Conservation (phyloP, 1,140 invertebrate species). For the Glomeris maerens region DNA sequence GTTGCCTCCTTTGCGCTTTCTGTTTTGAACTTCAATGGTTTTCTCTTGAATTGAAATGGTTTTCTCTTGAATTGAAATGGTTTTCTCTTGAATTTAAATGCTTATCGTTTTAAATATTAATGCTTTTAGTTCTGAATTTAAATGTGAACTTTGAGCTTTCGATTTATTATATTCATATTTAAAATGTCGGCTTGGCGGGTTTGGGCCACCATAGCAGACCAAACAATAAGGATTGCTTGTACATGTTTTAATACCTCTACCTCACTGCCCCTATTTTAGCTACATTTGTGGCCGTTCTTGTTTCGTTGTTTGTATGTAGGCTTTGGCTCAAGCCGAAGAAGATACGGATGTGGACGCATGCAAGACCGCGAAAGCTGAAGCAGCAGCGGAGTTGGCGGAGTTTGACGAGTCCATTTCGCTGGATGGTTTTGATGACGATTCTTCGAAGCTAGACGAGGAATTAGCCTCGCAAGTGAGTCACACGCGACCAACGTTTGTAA, state of each 20-base stretch:
- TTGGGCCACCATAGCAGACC: too few relatives aligned
- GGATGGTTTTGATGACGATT: slow-evolving; percentile 46
- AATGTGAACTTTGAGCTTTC: too few relatives aligned
- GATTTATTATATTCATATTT: too few relatives aligned
- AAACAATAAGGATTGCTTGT: background rate
- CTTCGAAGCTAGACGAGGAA: slow-evolving; percentile 68
- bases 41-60: too few relatives aligned
- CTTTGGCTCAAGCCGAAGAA: slow-evolving; percentile 83
- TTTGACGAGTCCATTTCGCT: slow-evolving; percentile 95
- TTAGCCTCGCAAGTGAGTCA: slow-evolving; percentile 66
- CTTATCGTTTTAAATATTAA: too few relatives aligned
- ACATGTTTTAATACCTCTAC: slow-evolving; percentile 3
- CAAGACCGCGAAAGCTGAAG: slow-evolving; percentile 76
- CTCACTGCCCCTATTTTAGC: background rate
- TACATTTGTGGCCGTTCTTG: background rate
- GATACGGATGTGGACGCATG: slow-evolving; percentile 86
- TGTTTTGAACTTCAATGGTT: too few relatives aligned
- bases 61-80: too few relatives aligned
- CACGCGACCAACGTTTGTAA: slow-evolving; percentile 34
- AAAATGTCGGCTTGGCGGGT: too few relatives aligned
- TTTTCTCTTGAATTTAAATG: too few relatives aligned
- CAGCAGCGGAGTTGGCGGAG: slow-evolving; percentile 81
- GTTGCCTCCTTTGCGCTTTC: too few relatives aligned
- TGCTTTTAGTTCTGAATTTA: too few relatives aligned
- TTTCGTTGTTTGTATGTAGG: slow-evolving; percentile 28